A percentile compares a stretch with the other conserved stretches of the same genome.
phyloP scores from a whole-genome alignment of 2,113 vertebrate genomes.

The Leucopternis melanops region DNA sequence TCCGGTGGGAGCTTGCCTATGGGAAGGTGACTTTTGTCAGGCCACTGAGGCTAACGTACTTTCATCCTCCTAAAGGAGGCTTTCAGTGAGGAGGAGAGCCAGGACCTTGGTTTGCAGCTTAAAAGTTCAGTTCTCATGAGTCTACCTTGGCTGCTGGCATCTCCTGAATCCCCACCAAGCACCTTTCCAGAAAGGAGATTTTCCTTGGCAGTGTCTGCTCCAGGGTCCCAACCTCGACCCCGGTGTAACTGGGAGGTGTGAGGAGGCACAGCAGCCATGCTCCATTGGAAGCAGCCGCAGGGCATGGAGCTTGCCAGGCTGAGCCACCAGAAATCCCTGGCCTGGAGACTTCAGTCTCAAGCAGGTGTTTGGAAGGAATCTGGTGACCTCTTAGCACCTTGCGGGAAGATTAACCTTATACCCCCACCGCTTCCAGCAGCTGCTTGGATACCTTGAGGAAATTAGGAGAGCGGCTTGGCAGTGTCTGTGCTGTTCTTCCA shows the following conservation, averaged over 20 bases:
- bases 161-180: background rate
- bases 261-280: background rate
- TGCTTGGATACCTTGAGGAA: constrained; percentile 1
- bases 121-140: background rate
- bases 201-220: background rate
- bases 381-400: constrained; percentile 7
- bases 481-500: background rate
- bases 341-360: background rate
- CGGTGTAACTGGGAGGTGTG: background rate
- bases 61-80: background rate
- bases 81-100: background rate
- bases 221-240: background rate
- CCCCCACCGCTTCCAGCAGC: background rate
- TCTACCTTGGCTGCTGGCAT: background rate
- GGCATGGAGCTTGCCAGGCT: background rate
- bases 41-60: background rate
- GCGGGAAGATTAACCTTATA: constrained; percentile 43
- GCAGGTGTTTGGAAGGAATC: constrained; percentile 12
- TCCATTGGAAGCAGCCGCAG: background rate
- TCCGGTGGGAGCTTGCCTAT: background rate
- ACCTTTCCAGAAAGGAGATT: background rate
- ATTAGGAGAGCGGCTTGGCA: background rate
- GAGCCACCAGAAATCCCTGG: background rate
- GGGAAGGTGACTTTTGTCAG: background rate
- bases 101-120: background rate